These are phyloP conservation scores for Stramonita haemastoma DNA, from an alignment of 2,888 invertebrate genomes.

Conservation along the genomic window DNA sequence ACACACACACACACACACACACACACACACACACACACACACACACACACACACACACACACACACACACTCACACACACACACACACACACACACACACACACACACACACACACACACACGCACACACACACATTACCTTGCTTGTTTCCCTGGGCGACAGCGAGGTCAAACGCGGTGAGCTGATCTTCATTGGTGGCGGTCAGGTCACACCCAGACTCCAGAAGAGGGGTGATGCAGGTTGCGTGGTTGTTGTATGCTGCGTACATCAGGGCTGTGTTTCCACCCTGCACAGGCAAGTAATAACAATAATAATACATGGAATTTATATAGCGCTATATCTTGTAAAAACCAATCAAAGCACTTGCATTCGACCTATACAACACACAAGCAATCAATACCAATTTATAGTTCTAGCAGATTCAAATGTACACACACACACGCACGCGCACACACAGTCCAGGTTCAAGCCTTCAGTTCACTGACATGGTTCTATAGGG, in stretches of 20 bases:
- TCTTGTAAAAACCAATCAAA: too few relatives aligned
- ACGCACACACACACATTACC: slow-evolving; percentile 71
- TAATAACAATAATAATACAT: too few relatives aligned
- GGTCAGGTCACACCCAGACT: slow-evolving; percentile 87
- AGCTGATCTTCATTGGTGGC: slow-evolving; percentile 89
- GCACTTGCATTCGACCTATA: too few relatives aligned
- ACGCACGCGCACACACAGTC: background rate
- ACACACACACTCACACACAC: background rate
- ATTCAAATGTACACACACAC: background rate
- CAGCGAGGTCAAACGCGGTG: slow-evolving; percentile 90
- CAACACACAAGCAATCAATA: too few relatives aligned
- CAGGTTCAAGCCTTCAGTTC: too few relatives aligned
- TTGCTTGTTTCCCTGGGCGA: slow-evolving; percentile 82
- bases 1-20: background rate
- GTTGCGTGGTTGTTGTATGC: slow-evolving; percentile 93
- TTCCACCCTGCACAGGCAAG: slow-evolving; percentile 83
- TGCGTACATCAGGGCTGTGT: slow-evolving; percentile 94
- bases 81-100: background rate
- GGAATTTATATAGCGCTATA: too few relatives aligned
- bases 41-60: background rate
- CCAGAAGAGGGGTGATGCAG: slow-evolving; percentile 89
- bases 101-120: too few relatives aligned
- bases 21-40: background rate
- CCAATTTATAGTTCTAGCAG: too few relatives aligned
- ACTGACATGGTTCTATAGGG: background rate